These are phyloP conservation scores for Atta colombica DNA, from an alignment of 1,140 invertebrate genomes.

Conservation along the genomic window DNA sequence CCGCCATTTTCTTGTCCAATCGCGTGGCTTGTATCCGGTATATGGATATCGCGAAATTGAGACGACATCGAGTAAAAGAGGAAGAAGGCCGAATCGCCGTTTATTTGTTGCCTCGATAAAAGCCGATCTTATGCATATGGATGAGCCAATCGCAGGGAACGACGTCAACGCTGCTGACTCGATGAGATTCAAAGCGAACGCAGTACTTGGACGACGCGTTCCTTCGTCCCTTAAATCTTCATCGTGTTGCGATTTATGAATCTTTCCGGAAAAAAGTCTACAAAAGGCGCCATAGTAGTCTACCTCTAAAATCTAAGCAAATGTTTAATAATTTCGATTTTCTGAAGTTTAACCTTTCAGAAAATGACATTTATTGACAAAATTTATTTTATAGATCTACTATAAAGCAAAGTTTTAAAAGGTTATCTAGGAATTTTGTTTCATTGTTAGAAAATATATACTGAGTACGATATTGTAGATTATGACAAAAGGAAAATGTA, in stretches of 20 bases:
- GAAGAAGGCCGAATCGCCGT: constrained; percentile 11
- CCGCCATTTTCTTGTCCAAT: constrained; percentile 43
- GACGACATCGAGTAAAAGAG: constrained; percentile 13
- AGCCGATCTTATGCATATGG: constrained; percentile 45
- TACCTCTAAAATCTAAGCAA: too few relatives aligned
- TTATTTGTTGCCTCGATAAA: constrained; percentile 58
- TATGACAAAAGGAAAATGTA: not conserved
- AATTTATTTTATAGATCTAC: not conserved
- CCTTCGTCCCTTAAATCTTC: constrained; percentile 29
- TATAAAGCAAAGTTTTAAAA: not conserved
- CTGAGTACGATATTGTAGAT: not conserved
- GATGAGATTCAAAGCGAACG: constrained; percentile 17
- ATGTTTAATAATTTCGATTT: not conserved
- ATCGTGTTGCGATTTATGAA: constrained; percentile 32
- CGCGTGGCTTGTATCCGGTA: constrained; percentile 33
- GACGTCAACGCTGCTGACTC: constrained; percentile 48
- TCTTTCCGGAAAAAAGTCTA: not conserved
- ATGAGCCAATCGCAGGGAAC: constrained; percentile 49
- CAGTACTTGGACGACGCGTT: constrained; percentile 35
- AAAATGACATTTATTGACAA: not conserved
- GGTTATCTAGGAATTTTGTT: not conserved
- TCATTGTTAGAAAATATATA: not conserved
- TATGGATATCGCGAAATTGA: constrained; percentile 56
- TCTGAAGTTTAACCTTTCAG: not conserved
- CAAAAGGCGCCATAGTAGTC: not conserved